phyloP scores from a whole-genome alignment of 2,113 vertebrate species.

The Centropus unirufus region DNA sequence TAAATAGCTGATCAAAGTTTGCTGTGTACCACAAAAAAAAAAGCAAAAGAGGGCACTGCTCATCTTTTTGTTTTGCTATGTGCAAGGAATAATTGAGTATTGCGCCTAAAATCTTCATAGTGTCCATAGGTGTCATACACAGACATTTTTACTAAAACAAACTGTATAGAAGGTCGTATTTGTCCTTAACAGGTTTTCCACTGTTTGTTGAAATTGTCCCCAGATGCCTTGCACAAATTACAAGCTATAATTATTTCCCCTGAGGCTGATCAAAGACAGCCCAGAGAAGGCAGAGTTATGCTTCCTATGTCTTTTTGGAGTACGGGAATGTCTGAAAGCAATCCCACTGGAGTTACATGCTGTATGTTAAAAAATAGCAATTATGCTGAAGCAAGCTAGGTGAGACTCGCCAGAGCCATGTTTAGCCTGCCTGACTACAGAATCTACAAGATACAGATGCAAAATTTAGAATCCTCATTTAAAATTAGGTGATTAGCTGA shows the following conservation, averaged over 20 bases:
- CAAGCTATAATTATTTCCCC: background rate
- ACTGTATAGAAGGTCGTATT: background rate
- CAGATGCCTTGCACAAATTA: background rate
- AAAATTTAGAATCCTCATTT: background rate
- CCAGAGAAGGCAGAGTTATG: background rate
- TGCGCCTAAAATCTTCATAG: background rate
- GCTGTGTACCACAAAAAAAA: background rate
- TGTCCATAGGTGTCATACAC: background rate
- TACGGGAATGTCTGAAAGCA: background rate
- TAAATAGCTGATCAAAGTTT: background rate
- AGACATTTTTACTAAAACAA: background rate
- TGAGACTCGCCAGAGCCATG: background rate
- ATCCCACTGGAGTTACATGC: background rate
- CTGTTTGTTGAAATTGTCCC: background rate
- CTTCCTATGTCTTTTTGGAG: background rate
- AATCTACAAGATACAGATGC: accelerated
- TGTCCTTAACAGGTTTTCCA: background rate
- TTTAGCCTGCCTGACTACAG: background rate
- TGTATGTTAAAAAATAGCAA: background rate
- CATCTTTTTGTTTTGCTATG: background rate
- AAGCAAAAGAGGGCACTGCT: background rate
- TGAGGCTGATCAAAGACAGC: background rate
- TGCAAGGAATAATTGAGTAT: background rate
- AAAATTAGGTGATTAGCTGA: background rate
- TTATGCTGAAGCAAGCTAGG: background rate